Base-by-base conservation (phyloP, 2,113 vertebrate genomes). In the Scopus umbretta region DNA sequence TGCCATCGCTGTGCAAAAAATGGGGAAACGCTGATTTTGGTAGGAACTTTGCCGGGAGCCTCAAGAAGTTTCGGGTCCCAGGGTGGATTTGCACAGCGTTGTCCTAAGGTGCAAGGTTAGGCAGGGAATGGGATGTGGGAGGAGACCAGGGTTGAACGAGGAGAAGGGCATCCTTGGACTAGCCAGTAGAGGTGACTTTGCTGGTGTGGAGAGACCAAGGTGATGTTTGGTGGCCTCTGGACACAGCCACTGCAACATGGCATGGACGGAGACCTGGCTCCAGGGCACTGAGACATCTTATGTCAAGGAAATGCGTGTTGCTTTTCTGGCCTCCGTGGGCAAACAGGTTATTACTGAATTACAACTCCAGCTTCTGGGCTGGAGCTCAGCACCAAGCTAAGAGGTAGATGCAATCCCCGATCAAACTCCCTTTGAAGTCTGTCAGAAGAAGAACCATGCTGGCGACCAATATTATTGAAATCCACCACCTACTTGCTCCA, bases 161-260 rank as follows among this genome's bases (percentile, higher is more conserved):
- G 30, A 62, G 50, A 27, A 85, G 14, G 20, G 11, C 32, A 25
- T 38, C 34, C 17, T 70, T 70, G 50, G 50, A 12, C 56, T 70
- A 56, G 52, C 20, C 6, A 47, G 20, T n/a, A 16, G 19, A 67
- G 42, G 25, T 65, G 50, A 16, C 36, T 82, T 92, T 49, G 67
- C 13, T 19, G 42, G 36, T 32, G 7, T 17, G 19, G 42, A 85
- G 40, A 68, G 19, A 58, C 36, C 68, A 36, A 71, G 56, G 20
- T 65, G 63, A 45, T 0, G 1, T 63, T 58, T 70, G 50, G 34
- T 47, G 70, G 38, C 40, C 45, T 45, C 30, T 30, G 49, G 72
- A 55, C 29, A 55, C 1, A 2, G 40, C 19, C 1, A 1, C 30
- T 55, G 30, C 29, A 22, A 26, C 1, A 2, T 30, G 25, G 34